Base-by-base conservation (phyloP, 2,113 vertebrate genomes). In the Myiozetetes cayanensis region DNA sequence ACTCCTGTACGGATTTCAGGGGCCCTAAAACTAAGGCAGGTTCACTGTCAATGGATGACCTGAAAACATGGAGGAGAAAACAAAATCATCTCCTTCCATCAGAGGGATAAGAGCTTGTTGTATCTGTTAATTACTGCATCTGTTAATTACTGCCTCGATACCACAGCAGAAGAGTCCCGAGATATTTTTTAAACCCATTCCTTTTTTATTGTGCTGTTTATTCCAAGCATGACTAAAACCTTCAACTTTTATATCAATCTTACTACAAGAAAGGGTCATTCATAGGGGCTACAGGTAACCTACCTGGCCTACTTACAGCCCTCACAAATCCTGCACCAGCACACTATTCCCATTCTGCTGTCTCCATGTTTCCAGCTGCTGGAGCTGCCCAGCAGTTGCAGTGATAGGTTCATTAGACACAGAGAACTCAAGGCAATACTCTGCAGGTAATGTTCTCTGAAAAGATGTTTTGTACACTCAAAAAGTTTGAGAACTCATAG, bases 11-110 rank as follows among this genome's bases (percentile, higher is more conserved):
- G 19, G 99, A 99, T 43, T 98, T 98, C 91, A 99, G 97, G 4
- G 99, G 99, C 6, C 99, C 99, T 9, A 99, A 97, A 74, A 99
- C 99, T 61, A 99, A 97, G n/a, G 99, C 99, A 3, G 99, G 99
- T 86, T 99, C 99, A 14, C 99, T 99, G 97, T 99, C 99, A 15
- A 99, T 99, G 56, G 99, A 99, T 3, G 99, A 99, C 87, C 99
- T 99, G 96, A 84, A 76, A 80, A 76, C 7, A 46, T 0, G 8
- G 41, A 87, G 21, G 6, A 58, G n/a, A 73, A 87, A 78, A 39
- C 8, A 86, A 68, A 72, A 71, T 75, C 14, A 85, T 20, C 30
- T 66, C 50, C 19, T 77, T 71, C 47, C 68, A 39, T 2, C 0
- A 0, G 13, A 88, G 10, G 30, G 17, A 2, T 20, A 68, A 79